Base-by-base conservation (phyloP, 2,888 invertebrate genomes). In the Liodrosophila aerea region DNA sequence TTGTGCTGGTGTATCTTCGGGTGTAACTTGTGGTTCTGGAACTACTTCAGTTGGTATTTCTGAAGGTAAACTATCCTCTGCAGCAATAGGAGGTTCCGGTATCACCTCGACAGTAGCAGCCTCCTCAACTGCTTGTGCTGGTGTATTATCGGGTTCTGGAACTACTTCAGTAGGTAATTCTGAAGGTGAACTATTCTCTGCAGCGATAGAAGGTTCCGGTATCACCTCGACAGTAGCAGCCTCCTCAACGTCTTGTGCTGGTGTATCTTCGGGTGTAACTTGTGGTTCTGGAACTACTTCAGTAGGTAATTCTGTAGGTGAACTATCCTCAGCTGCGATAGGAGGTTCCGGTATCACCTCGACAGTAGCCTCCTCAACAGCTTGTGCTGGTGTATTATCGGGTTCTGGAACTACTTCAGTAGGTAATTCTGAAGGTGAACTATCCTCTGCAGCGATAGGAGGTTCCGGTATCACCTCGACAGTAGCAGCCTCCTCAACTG, bases 201-300 rank as follows among this genome's bases (percentile, higher is more conserved):
- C 2, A 1, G 15, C 15, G 7, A 0, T 27, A 22, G 22, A 4
- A 22, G 22, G 2, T 22, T 22, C 22, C 2, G 22, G 22, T 22
- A 22, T 22, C 22, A 22, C 22, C 22, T 22, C 29, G 1, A 5
- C 12, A 22, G 4, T 0, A 27, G 41, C 51, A 37, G 8, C 37
- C 37, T 37, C 16, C 37, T 37, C 37, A 18, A 37, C 31, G 49
- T 34, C 11, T 4, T 22, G 11, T 11, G 22, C 13, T 15, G 15
- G 34, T n/a, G n/a, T 4, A 11, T 61, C 31, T 0, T 5, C 8
- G 0, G 29, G n/a, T 5, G 2, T 29, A 1, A 11, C n/a, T 1
- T 1, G 7, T 0, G 40, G 47, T 11, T 45, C 39, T 18, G 33
- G 11, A 22, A 22, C 22, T 4, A 22, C 5, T 22, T 22, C 22